Base-by-base conservation (phyloP, 2,888 invertebrate genomes). In the Pinctada fucata region DNA sequence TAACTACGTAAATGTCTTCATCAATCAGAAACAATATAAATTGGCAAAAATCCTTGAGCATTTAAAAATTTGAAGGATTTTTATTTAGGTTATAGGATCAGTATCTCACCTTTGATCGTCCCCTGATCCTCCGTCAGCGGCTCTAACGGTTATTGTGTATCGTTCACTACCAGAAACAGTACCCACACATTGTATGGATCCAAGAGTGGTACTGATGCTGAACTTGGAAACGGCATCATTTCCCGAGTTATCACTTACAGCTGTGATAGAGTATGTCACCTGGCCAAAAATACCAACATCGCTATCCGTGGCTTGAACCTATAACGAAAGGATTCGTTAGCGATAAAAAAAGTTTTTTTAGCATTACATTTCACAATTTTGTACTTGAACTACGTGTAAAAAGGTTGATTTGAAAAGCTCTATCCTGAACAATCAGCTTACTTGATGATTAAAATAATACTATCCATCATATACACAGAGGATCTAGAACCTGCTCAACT, bases 71-170 rank as follows among this genome's bases (percentile, higher is more conserved):
- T 31, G 31, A 31, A 31, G 31, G 31, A 31, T 1, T 31, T 31
- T 31, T 31, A 31, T 31, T 31, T 31, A 31, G 31, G 31, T 31
- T 31, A 31, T 31, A 31, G 31, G 31, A 31, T 31, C 31, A 31
- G 31, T 31, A 31, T 31, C 66, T 68, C 75, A 83, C 85, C 78
- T 78, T 72, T 75, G 50, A 10, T 83, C 76, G n/a, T 52, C 75
- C 3, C 68, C 70, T 50, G 73, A 66, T 31, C 83, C 84, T 64
- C 85, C 84, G 82, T 90, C 90, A n/a, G 80, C 69, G 4, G 88
- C 90, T 75, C 81, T 78, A 1, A 90, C 86, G 3, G 82, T 80
- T 13, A 90, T 70, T 2, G 87, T 84, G 76, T 87, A 90, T 5
- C 76, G 67, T 13, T 82, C 77, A n/a, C 83, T 82, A 3, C 85